Percentiles rank a stretch among this genome's conserved stretches.
Evolutionary conservation across 2,797 vertebrate species (phyloP).

Genomic region (Momotus momota): DNA sequence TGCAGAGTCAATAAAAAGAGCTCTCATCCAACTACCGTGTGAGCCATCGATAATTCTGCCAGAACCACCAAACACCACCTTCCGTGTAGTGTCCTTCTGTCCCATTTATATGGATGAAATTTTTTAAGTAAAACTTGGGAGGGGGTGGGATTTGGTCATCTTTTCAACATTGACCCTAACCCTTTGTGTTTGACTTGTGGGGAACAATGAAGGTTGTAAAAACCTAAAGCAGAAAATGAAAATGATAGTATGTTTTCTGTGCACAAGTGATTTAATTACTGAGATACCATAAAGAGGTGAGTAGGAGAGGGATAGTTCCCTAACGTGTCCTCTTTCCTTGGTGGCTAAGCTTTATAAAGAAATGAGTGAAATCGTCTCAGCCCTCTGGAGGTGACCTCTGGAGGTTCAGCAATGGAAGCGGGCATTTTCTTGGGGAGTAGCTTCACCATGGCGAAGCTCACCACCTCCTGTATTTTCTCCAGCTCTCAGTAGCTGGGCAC

Average conservation of each 20-base stretch:
- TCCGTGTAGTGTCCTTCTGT: not conserved
- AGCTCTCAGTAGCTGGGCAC: rapidly evolving
- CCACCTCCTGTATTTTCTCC: not conserved
- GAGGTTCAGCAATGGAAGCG: no score
- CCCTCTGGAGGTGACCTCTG: not conserved
- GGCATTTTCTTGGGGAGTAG: not conserved
- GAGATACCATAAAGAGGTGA: not conserved
- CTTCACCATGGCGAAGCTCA: not conserved
- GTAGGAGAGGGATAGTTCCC: not conserved
- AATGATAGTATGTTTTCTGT: not conserved
- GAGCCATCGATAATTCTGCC: not conserved
- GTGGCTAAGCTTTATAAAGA: not conserved
- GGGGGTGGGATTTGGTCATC: rapidly evolving
- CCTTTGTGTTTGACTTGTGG: not conserved
- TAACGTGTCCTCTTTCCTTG: not conserved
- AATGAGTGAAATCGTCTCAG: not conserved
- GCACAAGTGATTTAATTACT: not conserved
- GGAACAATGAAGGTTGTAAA: not conserved
- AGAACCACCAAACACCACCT: not conserved
- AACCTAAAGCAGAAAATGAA: not conserved
- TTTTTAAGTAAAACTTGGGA: not conserved
- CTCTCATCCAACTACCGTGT: not conserved
- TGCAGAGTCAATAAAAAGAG: not conserved
- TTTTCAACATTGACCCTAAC: not conserved
- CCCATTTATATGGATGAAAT: not conserved